Conservation (phyloP, 2,797 vertebrate species). For the Gastrophryne carolinensis region DNA sequence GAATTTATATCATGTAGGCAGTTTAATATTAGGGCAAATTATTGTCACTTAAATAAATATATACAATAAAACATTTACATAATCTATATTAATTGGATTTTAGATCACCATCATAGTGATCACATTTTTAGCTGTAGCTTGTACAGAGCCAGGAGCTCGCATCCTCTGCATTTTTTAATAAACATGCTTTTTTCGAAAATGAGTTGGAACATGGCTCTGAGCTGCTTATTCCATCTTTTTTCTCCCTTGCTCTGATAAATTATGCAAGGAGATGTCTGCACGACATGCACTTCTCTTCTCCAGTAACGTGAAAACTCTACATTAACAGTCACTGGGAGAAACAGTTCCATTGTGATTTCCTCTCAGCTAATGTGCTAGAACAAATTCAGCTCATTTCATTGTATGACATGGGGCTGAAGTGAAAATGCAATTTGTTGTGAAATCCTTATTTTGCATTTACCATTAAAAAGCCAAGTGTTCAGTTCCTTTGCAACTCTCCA, state of each 20-base stretch:
- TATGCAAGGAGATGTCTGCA: slow-evolving; percentile 39
- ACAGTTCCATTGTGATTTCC: slow-evolving; percentile 57
- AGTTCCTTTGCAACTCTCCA: slow-evolving; percentile 63
- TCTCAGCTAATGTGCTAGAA: slow-evolving; percentile 65
- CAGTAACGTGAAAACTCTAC: slow-evolving; percentile 50
- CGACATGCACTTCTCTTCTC: slow-evolving; percentile 41
- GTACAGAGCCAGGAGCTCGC: slow-evolving; percentile 15
- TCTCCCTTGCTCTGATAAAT: slow-evolving; percentile 53
- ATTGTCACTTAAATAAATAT: neutral
- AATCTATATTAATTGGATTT: slow-evolving; percentile 18
- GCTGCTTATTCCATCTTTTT: slow-evolving; percentile 50
- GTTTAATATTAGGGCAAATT: neutral
- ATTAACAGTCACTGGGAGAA: slow-evolving; percentile 59
- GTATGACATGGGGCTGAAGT: slow-evolving; percentile 63
- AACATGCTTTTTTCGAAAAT: slow-evolving; percentile 37
- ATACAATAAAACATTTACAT: slow-evolving; percentile 8
- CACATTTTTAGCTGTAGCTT: slow-evolving; percentile 25
- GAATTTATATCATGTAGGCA: too few relatives aligned
- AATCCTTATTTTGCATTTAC: slow-evolving; percentile 71
- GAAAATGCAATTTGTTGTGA: slow-evolving; percentile 73
- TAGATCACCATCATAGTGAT: slow-evolving; percentile 39
- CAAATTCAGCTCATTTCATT: slow-evolving; percentile 65
- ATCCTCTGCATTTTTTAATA: slow-evolving; percentile 47
- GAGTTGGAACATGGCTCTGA: slow-evolving; percentile 25
- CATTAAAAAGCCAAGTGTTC: slow-evolving; percentile 63